Evolutionary conservation across 2,113 vertebrate genomes (phyloP).

Genomic region (Centropristis striata): DNA sequence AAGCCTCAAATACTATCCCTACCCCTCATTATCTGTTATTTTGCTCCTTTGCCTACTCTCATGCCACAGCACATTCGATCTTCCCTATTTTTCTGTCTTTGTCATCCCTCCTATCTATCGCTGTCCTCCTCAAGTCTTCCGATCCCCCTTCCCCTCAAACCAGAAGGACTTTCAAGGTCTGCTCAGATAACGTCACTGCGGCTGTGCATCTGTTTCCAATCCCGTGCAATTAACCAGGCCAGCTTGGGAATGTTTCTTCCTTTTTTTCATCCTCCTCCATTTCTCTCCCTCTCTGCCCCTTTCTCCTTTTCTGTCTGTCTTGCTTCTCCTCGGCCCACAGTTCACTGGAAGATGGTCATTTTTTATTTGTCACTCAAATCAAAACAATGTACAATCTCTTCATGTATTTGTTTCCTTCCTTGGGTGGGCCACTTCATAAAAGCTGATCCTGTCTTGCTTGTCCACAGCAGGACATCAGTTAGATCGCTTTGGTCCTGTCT

Average conservation of each 20-base stretch:
- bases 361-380: slow-evolving; percentile 54
- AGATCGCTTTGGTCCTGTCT: not conserved
- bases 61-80: slow-evolving; percentile 38
- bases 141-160: slow-evolving; percentile 69
- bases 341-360: slow-evolving; percentile 44
- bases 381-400: slow-evolving; percentile 54
- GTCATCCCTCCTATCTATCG: slow-evolving; percentile 60
- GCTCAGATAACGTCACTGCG: slow-evolving; percentile 81
- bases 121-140: slow-evolving; percentile 44
- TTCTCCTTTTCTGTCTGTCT: slow-evolving; percentile 32
- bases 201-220: slow-evolving; percentile 86
- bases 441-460: slow-evolving; percentile 9
- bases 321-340: slow-evolving; percentile 24
- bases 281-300: slow-evolving; percentile 50
- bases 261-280: slow-evolving; percentile 67
- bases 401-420: slow-evolving; percentile 47
- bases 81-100: slow-evolving; percentile 55
- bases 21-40: slow-evolving; percentile 48
- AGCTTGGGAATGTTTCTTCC: slow-evolving; percentile 79
- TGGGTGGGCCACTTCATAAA: slow-evolving; percentile 47
- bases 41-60: slow-evolving; percentile 31
- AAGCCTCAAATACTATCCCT: slow-evolving; percentile 33
- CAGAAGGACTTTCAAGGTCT: slow-evolving; percentile 80
- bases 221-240: slow-evolving; percentile 80
- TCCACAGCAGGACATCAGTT: slow-evolving; percentile 23